phyloP scores from a whole-genome alignment of 2,113 vertebrate genomes.

The Heterotilapia buettikoferi region DNA sequence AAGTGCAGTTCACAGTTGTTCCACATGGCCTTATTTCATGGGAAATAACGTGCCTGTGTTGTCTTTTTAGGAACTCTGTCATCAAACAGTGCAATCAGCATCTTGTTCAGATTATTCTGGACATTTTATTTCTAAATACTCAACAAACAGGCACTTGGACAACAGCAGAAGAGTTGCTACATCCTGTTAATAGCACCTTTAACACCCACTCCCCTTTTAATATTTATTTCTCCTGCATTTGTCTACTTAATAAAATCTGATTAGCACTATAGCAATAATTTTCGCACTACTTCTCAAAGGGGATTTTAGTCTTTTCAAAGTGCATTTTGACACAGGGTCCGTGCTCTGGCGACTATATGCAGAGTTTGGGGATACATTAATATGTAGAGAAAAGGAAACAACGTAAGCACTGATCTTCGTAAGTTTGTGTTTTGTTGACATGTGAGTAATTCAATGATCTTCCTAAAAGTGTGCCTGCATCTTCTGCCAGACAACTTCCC shows the following conservation, averaged over 20 bases:
- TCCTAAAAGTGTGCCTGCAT: neutral
- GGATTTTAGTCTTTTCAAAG: neutral
- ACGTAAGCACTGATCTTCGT: neutral
- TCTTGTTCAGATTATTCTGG: neutral
- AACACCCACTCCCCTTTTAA: neutral
- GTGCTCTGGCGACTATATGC: neutral
- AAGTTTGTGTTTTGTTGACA: neutral
- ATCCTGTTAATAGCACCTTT: slow-evolving; percentile 33
- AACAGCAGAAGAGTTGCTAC: neutral
- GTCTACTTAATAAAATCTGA: neutral
- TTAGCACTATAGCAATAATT: slow-evolving; percentile 40
- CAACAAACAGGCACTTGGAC: neutral
- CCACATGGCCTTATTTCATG: neutral
- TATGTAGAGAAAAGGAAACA: neutral
- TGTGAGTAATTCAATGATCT: neutral
- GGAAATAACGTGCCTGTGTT: neutral
- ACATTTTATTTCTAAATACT: neutral
- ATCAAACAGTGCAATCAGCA: neutral
- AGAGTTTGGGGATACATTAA: neutral
- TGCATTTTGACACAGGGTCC: neutral
- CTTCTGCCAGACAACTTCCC: neutral
- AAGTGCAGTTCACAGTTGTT: neutral
- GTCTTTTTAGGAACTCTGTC: neutral
- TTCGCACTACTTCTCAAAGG: neutral
- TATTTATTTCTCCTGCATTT: slow-evolving; percentile 7